Percentiles rank a stretch among this genome's conserved stretches.
These are phyloP conservation scores for Chamaea fasciata DNA, from an alignment of 2,113 vertebrate genomes.

Conservation along the genomic window DNA sequence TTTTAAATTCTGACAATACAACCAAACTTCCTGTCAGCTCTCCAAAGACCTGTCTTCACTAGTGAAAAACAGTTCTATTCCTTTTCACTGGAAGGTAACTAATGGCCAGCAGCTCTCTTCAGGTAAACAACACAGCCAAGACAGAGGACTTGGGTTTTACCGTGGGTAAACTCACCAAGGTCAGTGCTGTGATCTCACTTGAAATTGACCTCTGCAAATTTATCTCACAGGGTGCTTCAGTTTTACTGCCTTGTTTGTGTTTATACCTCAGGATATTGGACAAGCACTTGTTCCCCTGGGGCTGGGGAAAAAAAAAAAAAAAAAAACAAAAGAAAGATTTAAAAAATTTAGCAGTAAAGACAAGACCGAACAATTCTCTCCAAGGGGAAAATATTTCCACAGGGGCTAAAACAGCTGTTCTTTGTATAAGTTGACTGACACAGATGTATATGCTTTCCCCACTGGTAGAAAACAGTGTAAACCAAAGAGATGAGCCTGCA, in stretches of 20 bases:
- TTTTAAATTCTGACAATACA: not conserved
- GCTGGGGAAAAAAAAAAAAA: not conserved
- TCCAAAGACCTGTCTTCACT: not conserved
- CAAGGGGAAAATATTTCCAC: not conserved
- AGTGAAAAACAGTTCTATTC: not conserved
- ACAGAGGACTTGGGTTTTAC: not conserved
- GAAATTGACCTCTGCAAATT: slow-evolving; percentile 17
- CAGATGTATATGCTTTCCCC: not conserved
- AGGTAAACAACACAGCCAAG: slow-evolving; percentile 7
- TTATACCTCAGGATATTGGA: slow-evolving; percentile 2
- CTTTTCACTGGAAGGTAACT: not conserved
- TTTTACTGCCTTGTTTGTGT: slow-evolving; percentile 13
- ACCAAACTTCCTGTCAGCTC: not conserved
- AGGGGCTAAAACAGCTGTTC: slow-evolving; percentile 15
- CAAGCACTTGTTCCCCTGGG: not conserved
- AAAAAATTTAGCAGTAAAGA: not conserved
- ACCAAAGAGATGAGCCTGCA: not conserved
- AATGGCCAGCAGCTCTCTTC: not conserved
- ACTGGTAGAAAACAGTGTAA: slow-evolving; percentile 7
- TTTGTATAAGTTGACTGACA: not conserved
- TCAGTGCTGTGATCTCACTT: not conserved
- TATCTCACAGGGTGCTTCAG: not conserved
- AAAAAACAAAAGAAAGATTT: not conserved
- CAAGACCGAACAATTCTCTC: slow-evolving; percentile 46
- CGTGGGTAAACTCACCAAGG: slow-evolving; percentile 14